Evolutionary conservation across 1,140 invertebrate species (phyloP).

Genomic region (Diplogasteroides magnus): DNA sequence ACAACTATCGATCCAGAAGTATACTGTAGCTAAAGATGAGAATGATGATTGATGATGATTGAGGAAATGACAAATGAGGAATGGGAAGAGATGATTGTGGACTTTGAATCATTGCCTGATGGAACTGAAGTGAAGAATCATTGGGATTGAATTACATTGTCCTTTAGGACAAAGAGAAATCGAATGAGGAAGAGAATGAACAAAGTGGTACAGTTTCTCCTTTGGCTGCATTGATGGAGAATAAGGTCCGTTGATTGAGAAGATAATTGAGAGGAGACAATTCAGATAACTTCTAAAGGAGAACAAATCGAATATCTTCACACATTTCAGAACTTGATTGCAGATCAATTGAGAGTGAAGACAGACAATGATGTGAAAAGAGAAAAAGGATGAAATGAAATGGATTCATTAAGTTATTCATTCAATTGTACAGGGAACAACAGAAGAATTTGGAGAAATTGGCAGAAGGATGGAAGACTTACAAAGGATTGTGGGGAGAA

Average conservation of each 20-base stretch:
- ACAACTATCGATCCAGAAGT: too few species aligned
- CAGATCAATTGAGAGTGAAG: background rate
- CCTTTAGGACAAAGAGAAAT: too few species aligned
- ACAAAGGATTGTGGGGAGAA: background rate
- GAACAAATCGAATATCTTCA: background rate
- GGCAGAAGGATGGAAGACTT: background rate
- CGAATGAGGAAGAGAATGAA: too few species aligned
- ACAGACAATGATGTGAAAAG: background rate
- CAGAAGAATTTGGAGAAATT: background rate
- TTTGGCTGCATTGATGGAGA: too few species aligned
- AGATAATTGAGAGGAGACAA: too few species aligned
- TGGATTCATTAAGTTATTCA: background rate
- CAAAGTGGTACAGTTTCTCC: background rate
- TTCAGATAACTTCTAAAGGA: background rate
- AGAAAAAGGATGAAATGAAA: too few species aligned
- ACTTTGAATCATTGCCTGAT: background rate
- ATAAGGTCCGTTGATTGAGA: too few species aligned
- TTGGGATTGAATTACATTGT: too few species aligned
- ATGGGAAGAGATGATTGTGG: background rate
- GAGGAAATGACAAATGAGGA: background rate
- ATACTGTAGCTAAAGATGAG: too few species aligned
- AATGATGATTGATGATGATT: too few species aligned
- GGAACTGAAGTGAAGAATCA: too few species aligned
- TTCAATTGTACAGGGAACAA: background rate
- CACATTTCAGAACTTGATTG: background rate